These are phyloP conservation scores for Achlya flavicornis DNA, from an alignment of 2,888 invertebrate genomes.

Conservation along the genomic window DNA sequence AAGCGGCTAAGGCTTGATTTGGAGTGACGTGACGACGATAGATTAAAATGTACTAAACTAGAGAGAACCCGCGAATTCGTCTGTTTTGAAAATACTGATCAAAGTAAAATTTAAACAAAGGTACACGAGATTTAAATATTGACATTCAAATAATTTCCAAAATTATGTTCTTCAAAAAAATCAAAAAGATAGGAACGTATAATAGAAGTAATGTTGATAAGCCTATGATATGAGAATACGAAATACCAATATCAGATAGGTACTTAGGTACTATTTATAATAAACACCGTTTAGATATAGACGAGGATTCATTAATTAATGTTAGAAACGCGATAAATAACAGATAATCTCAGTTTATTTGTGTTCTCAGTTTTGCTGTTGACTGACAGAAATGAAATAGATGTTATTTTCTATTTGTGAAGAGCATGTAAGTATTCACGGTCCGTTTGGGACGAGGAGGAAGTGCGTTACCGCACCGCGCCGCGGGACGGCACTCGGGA, in stretches of 20 bases:
- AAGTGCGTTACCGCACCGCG: conserved; percentile 31
- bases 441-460: conserved; percentile 23
- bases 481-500: conserved; percentile 17
- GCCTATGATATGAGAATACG: not conserved
- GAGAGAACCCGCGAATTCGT: not conserved
- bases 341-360: conserved; percentile 3
- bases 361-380: not conserved
- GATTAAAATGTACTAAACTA: not conserved
- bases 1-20: not conserved
- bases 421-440: conserved; percentile 40
- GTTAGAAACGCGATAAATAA: not conserved
- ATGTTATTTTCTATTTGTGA: conserved; percentile 44
- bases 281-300: not conserved
- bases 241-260: not conserved
- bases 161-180: too few relatives aligned
- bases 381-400: conserved; percentile 31
- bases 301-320: not conserved
- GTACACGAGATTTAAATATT: too few relatives aligned
- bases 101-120: too few relatives aligned
- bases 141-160: too few relatives aligned
- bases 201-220: not conserved
- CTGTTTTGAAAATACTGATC: not conserved
- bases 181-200: too few relatives aligned
- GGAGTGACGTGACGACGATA: conserved; percentile 8
- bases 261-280: not conserved